A percentile compares a stretch with the other conserved stretches of the same genome.
Conservation (phyloP, 1,140 invertebrate species). For the Dinoponera quadriceps region DNA sequence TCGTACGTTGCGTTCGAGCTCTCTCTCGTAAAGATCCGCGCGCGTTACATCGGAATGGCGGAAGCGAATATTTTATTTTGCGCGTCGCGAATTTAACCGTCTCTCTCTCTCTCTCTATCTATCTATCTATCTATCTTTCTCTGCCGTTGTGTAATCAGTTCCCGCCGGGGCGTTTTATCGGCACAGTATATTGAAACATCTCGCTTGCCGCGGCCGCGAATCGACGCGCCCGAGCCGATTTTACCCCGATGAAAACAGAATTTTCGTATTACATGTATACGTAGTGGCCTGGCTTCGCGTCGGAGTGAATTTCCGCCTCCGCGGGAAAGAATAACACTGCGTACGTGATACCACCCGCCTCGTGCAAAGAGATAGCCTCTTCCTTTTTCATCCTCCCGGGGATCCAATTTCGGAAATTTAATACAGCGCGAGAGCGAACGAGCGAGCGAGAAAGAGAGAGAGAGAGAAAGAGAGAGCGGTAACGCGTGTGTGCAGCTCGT, state of each 20-base stretch:
- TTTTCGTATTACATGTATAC: slow-evolving; percentile 32
- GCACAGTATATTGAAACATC: neutral
- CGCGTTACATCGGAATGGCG: too few relatives aligned
- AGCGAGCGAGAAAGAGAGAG: too few relatives aligned
- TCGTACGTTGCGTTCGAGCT: too few relatives aligned
- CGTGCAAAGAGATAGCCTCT: slow-evolving; percentile 20
- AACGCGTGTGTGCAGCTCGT: slow-evolving; percentile 7
- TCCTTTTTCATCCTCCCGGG: slow-evolving; percentile 29
- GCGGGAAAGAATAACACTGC: slow-evolving; percentile 56
- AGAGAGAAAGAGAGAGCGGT: too few relatives aligned
- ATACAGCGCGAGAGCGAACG: slow-evolving; percentile 36
- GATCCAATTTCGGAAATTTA: slow-evolving; percentile 56
- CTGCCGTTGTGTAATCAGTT: too few relatives aligned
- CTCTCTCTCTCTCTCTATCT: too few relatives aligned
- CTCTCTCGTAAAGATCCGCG: too few relatives aligned
- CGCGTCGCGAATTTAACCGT: too few relatives aligned
- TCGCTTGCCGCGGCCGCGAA: neutral
- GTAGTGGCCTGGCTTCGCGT: slow-evolving; percentile 17
- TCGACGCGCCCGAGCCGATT: slow-evolving; percentile 17
- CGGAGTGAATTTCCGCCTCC: slow-evolving; percentile 43
- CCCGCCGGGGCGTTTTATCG: neutral
- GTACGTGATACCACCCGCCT: slow-evolving; percentile 44
- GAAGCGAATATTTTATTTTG: too few relatives aligned
- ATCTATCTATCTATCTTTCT: too few relatives aligned
- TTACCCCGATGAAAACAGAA: slow-evolving; percentile 37